phyloP scores from a whole-genome alignment of 2,888 invertebrate species.

The Drosophila bunnanda region DNA sequence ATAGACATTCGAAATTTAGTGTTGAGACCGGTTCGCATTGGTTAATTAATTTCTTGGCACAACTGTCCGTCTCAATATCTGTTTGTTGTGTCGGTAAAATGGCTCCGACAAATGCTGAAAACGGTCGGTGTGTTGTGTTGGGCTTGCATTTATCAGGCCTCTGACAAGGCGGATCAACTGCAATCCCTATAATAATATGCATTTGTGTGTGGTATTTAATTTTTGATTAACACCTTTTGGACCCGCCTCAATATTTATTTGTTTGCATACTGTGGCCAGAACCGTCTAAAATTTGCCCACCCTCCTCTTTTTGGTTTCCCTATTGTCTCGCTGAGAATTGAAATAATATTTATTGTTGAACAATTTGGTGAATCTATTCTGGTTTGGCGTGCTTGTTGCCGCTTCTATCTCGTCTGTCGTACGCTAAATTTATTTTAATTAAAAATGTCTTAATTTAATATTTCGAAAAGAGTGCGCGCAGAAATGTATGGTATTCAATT shows the following conservation, averaged over 20 bases:
- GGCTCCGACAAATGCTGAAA: conserved; percentile 12
- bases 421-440: conserved; percentile 77
- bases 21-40: conserved; percentile 33
- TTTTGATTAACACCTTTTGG: conserved; percentile 65
- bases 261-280: conserved; percentile 34
- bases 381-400: conserved; percentile 35
- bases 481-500: conserved; percentile 20
- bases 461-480: conserved; percentile 49
- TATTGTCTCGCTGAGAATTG: conserved; percentile 7
- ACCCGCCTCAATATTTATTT: conserved; percentile 63
- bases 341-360: conserved; percentile 53
- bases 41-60: conserved; percentile 69
- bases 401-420: conserved; percentile 42
- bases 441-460: conserved; percentile 62
- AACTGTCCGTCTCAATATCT: conserved; percentile 30
- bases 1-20: conserved; percentile 20
- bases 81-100: conserved; percentile 23
- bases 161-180: conserved; percentile 30
- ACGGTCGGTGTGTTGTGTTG: conserved; percentile 15
- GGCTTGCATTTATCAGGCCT: conserved; percentile 29
- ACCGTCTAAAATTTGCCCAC: conserved; percentile 1
- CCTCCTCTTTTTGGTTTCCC: background rate
- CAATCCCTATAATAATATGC: conserved; percentile 6
- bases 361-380: conserved; percentile 56
- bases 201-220: conserved; percentile 16